Evolutionary conservation across 2,888 invertebrate genomes (phyloP).

Genomic region (Acleris emargana): DNA sequence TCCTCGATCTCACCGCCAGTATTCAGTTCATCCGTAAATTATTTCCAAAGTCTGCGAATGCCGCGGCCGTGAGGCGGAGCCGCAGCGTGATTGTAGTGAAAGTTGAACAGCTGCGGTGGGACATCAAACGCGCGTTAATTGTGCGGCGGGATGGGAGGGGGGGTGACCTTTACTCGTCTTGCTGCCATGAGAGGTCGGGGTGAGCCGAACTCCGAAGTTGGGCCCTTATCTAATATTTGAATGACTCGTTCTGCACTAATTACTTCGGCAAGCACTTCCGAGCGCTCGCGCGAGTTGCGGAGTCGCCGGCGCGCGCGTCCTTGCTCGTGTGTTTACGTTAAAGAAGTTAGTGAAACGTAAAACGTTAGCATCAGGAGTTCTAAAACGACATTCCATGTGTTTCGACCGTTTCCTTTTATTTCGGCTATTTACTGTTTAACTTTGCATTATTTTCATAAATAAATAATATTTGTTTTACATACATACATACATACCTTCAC

Average conservation of each 20-base stretch:
- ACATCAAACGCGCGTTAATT: slow-evolving; percentile 14
- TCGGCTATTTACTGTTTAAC: no score
- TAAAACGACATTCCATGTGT: no score
- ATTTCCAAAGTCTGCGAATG: background rate
- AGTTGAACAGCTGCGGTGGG: slow-evolving; percentile 30
- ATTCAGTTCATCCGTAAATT: background rate
- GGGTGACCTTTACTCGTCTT: slow-evolving; percentile 16
- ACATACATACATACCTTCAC: no score
- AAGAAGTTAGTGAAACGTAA: no score
- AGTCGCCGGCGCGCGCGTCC: no score
- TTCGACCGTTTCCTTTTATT: no score
- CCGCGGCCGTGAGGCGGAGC: background rate
- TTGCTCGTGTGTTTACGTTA: no score
- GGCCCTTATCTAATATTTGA: slow-evolving; percentile 8
- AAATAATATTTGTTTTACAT: no score
- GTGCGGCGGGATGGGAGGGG: slow-evolving; percentile 2
- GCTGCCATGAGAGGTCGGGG: background rate
- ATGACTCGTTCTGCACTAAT: slow-evolving; percentile 7
- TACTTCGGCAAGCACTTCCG: slow-evolving; percentile 5
- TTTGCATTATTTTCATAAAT: no score
- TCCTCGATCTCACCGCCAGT: no score
- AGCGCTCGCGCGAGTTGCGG: background rate
- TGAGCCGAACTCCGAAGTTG: no score
- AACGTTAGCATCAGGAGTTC: no score
- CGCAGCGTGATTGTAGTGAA: slow-evolving; percentile 19